These are phyloP conservation scores for Spodoptera litura DNA, from an alignment of 1,140 invertebrate genomes.

Conservation along the genomic window DNA sequence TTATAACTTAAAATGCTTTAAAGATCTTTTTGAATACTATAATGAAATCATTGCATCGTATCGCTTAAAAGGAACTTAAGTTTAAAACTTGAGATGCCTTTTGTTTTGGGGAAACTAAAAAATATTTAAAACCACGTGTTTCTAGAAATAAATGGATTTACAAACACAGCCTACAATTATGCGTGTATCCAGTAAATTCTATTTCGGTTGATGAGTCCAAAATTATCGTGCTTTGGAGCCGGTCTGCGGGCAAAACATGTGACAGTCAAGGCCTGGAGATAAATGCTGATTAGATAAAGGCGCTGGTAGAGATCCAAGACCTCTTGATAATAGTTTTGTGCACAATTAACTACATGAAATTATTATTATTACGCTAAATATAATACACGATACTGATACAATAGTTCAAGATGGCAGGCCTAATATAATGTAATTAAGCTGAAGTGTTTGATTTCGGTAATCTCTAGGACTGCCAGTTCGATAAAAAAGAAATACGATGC, in stretches of 20 bases:
- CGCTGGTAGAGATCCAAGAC: constrained; percentile 22
- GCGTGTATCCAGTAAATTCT: constrained; percentile 20
- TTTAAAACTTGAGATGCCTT: no score
- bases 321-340: constrained; percentile 29
- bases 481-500: no score
- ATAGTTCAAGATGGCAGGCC: no score
- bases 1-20: not conserved
- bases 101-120: no score
- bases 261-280: constrained; percentile 43
- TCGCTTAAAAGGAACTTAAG: no score
- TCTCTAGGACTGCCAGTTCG: no score
- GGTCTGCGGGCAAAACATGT: constrained; percentile 1
- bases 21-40: not conserved
- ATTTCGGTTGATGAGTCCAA: constrained; percentile 33
- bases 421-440: no score
- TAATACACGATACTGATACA: no score
- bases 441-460: no score
- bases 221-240: constrained; percentile 33
- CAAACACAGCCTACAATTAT: not conserved
- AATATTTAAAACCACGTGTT: no score
- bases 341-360: constrained; percentile 12
- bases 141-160: not conserved
- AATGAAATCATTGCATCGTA: no score
- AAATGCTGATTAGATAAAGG: constrained; percentile 43
- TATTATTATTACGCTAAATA: not conserved